These are phyloP conservation scores for Hermaeophaga mercurialis DNA, from an alignment of 2,888 invertebrate genomes.

Conservation along the genomic window DNA sequence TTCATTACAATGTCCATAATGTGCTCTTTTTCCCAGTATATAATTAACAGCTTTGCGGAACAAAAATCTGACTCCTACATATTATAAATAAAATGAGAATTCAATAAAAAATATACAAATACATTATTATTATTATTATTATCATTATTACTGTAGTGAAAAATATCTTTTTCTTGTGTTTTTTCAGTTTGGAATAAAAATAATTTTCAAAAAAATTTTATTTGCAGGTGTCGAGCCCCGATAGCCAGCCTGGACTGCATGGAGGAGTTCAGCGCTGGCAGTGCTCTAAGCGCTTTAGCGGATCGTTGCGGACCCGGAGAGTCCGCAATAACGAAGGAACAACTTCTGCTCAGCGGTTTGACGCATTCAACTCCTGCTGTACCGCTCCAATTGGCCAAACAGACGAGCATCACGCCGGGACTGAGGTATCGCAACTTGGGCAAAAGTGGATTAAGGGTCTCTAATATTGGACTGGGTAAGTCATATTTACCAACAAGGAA, in stretches of 20 bases:
- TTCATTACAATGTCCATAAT: no score
- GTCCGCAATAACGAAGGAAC: constrained; percentile 63
- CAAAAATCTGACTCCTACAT: no score
- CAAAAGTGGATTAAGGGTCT: constrained; percentile 92
- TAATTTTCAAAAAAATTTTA: not conserved
- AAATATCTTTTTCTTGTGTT: no score
- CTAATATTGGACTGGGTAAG: constrained; percentile 87
- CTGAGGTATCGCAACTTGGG: constrained; percentile 91
- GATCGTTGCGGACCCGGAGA: constrained; percentile 58
- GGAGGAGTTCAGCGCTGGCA: constrained; percentile 85
- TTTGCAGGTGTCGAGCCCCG: constrained; percentile 82
- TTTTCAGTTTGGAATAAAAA: no score
- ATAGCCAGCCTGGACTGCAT: constrained; percentile 92
- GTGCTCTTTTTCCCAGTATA: no score
- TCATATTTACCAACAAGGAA: constrained; percentile 3
- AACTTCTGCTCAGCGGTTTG: constrained; percentile 59
- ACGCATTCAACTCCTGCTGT: constrained; percentile 48
- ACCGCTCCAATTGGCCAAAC: constrained; percentile 64
- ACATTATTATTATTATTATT: no score
- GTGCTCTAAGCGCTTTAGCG: constrained; percentile 58
- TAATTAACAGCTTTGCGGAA: no score
- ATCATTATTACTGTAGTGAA: no score
- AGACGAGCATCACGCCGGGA: constrained; percentile 76
- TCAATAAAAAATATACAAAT: no score
- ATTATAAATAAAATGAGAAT: no score